Base-by-base conservation (phyloP, 2,888 invertebrate species). In the Napeogenes inachia region DNA sequence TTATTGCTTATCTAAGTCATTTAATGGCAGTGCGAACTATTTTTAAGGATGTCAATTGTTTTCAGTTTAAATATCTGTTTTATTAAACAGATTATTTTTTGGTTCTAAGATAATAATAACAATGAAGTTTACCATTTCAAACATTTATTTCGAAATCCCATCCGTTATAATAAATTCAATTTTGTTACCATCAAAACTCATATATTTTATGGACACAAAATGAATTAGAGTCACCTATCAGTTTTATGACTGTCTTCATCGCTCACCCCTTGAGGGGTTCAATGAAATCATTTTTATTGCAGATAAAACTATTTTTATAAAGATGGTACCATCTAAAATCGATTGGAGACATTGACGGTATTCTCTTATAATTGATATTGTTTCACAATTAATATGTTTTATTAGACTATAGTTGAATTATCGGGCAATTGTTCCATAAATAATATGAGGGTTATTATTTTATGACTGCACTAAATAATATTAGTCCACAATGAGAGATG, bases 131-230 rank as follows among this genome's bases (percentile, higher is more conserved):
- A 6, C 3, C 3, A 10, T 42, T 42, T 6, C 8, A 4, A 50
- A 30, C 30, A 50, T 50, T 50, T 50, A 30, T 50, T 50, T 3
- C 50, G 12, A 30, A 30, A 30, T 10, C 50, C n/a, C 10, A 50
- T 50, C 21, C 50, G 10, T 50, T 30, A 50, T 50, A 50, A 50
- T 68, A 67, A 67, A 69, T 68, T 72, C 50, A 50, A 50, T 50
- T 30, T 50, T 50, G 50, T 74, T 73, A 75, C 73, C 68, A 70
- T 69, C 73, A 68, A 70, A 75, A 66, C 76, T 70, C 67, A 70
- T 79, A 72, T 76, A 74, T 77, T 82, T 79, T 80, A 83, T 77
- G 74, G 72, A 68, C 75, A 76, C 79, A 75, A 80, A 81, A 83
- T 78, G 77, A 80, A 82, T 82, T 78, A 80, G 75, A 66, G 73